Base-by-base conservation (phyloP, 2,888 invertebrate genomes). In the Scaptomyza flava region DNA sequence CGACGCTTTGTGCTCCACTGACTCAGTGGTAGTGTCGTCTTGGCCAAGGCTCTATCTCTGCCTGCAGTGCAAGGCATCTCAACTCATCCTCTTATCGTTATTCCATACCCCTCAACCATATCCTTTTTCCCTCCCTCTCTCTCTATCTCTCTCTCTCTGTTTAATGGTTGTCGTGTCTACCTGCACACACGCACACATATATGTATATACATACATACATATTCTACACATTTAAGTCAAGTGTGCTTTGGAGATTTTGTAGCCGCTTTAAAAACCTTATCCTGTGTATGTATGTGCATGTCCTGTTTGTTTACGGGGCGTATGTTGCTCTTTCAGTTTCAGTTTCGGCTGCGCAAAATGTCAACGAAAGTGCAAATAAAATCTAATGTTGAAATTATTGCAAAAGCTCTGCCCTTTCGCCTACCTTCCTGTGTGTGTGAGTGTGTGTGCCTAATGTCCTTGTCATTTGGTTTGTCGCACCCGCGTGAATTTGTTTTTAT, bases 321-420 rank as follows among this genome's bases (percentile, higher is more conserved):
- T 64, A 7, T 38, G 57, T 72, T 74, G 74, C 59, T 27, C 73
- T 75, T 36, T 8, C 14, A 3, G 2, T 14, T 38, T 38, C 2
- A 2, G 14, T 38, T 52, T 56, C 68, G 71, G 72, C 83, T 83
- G 78, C 67, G 83, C 82, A 77, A 87, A 38, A 82, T 86, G 81
- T 83, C 89, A 87, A 74, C 79, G 71, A 81, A 85, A 86, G 88
- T 83, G 87, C 89, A 89, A 89, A 89, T 85, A 89, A 85, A 85
- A 87, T 89, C 89, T 80, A 89, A 86, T 86, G 86, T 78, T 68
- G 68, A 89, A 86, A 87, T 89, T 89, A 86, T 88, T 86, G 89
- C 89, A 81, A 86, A 77, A 87, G 75, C 69, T 81, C 69, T 65
- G 41, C 9, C 41, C 41, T 17, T 5, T 41, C 14, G 27, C 33